Base-by-base conservation (phyloP, 1,140 invertebrate genomes). In the Drosophila watanabei region DNA sequence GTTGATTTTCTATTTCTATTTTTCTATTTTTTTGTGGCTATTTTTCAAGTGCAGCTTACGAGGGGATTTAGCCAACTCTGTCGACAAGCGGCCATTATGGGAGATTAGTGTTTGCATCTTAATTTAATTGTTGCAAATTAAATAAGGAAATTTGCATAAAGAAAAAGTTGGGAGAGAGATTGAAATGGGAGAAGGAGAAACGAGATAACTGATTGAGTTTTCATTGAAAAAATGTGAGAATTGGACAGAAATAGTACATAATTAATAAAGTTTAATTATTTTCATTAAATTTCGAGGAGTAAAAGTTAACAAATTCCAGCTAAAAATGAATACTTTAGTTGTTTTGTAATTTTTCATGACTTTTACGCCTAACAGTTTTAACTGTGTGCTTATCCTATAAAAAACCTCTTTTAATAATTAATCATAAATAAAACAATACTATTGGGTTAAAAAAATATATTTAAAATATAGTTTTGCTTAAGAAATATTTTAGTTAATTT, bases 11-110 rank as follows among this genome's bases (percentile, higher is more conserved):
- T n/a, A 28, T 46, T 14, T 24, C 3, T 49, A 69, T 30, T 72
- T 80, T 4, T 0, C 14, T 14, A n/a, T n/a, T 49, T 72, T 83
- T 33, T 70, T 80, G 35, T 57, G 71, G 24, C 59, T 79, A 90
- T 89, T 89, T 89, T 89, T 81, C 86, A 90, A 89, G 85, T 90
- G 86, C 85, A 89, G 86, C 82, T 90, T 89, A 90, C 41, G 39
- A 33, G 39, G 64, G 37, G 65, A 71, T 69, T 87, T 71, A 54
- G 72, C 57, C 72, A 75, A 75, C 69, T 54, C 20, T 63, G 72
- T 75, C 77, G 65, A 79, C 86, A 64, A 54, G 59, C 64, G 61
- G 82, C 69, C 75, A 89, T 89, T 89, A 89, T 66, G 65, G 13
- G 32, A 71, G 70, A 90, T 89, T 90, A 89, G 79, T 75, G 79